phyloP scores from a whole-genome alignment of 2,888 invertebrate genomes.

The Synanthedon myopaeformis region DNA sequence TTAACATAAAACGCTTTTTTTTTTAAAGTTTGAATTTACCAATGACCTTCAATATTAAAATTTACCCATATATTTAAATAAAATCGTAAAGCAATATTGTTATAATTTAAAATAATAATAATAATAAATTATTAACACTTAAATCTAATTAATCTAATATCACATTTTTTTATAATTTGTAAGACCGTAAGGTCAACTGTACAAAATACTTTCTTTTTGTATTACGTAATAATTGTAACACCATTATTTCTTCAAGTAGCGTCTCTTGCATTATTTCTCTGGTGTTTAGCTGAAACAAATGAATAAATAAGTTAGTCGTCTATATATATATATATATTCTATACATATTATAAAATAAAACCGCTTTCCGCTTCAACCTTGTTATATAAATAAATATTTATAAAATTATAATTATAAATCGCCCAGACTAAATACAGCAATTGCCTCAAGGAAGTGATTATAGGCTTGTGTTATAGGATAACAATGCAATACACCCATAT shows the following conservation, averaged over 20 bases:
- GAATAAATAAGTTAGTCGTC: constrained; percentile 10
- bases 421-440: no score
- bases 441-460: no score
- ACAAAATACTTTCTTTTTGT: neutral
- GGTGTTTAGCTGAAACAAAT: constrained; percentile 61
- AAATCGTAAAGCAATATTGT: neutral
- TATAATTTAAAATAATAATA: constrained; percentile 13
- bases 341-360: no score
- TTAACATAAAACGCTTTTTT: no score
- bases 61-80: constrained; percentile 4
- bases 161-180: constrained; percentile 38
- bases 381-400: no score
- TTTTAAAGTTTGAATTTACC: neutral
- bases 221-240: neutral
- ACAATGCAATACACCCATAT: no score
- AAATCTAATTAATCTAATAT: constrained; percentile 47
- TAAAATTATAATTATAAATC: no score
- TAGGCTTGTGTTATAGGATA: no score
- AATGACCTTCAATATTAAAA: constrained; percentile 1
- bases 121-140: constrained; percentile 50
- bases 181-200: neutral
- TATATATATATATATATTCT: neutral
- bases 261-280: constrained; percentile 56
- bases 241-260: constrained; percentile 36
- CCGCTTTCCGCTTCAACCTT: no score